Evolutionary conservation across 2,113 vertebrate species (phyloP), one percentile per base, ranked within the genome.

Genomic region (Apteryx mantelli): DNA sequence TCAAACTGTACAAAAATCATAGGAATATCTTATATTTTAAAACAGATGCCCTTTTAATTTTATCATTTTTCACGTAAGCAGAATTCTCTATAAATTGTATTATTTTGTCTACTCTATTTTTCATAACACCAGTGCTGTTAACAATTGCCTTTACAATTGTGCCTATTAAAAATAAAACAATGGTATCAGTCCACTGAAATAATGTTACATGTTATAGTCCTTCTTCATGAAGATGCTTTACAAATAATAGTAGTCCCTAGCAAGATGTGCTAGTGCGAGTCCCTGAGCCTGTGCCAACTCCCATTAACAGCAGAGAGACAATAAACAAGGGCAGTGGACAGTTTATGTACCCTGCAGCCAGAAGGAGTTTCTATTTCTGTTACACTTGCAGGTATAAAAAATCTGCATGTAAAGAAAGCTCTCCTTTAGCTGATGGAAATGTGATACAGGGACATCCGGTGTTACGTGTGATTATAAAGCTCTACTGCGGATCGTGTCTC

Each of bases 351-450:
- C 93, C 69, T 86, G 61, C 80, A 86, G 76, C 46, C 69, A 64
- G 80, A 88, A 55, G 24, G 50, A 83, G 32, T 64, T 97, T 90
- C 73, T 94, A 68, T 95, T 96, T 88, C 68, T 88, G 69, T 81
- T 84, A 15, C 10, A 68, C 38, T 79, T n/a, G 19, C 74, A 94
- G 80, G 83, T 96, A 76, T 1, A 58, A 38, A 77, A 74, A 63
- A 78, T 44, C n/a, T 55, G 17, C 38, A 14, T 46, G 25, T 71
- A 48, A 71, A 55, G 44, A 65, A 75, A 55, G 9, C 25, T 60
- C 30, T 87, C n/a, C 40, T 94, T 91, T 44, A 65, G 36, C 53
- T 66, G 66, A 30, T 14, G 70, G 44, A 65, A 79, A 42, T 2
- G 5, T 0, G 1, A 34, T 50, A 11, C 26, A 20, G 11, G 13